Conservation (phyloP, 2,113 vertebrate species). For the Bothrops jararaca region DNA sequence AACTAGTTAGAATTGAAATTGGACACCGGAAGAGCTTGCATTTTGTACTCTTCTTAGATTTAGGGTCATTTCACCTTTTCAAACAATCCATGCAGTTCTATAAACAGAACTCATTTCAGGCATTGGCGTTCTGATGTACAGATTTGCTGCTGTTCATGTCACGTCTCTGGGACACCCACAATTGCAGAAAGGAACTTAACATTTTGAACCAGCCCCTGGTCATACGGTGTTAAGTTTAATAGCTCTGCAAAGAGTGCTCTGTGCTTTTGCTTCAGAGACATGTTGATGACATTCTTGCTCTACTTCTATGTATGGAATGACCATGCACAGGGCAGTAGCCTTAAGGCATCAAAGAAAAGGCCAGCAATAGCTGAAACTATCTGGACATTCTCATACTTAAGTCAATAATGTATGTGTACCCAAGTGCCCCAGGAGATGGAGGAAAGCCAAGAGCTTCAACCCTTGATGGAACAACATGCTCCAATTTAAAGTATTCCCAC, state of each 20-base stretch:
- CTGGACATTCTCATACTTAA: background rate
- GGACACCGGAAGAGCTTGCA: background rate
- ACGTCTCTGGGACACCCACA: background rate
- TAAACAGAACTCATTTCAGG: background rate
- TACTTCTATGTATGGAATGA: background rate
- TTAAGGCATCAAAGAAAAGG: background rate
- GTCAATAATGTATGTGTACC: background rate
- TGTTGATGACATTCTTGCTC: background rate
- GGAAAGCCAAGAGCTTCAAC: background rate
- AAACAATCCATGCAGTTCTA: background rate
- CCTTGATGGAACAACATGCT: background rate
- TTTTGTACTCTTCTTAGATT: background rate
- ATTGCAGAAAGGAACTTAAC: background rate
- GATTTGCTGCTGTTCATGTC: background rate
- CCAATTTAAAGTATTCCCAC: background rate
- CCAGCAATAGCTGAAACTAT: background rate
- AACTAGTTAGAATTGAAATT: slow-evolving; percentile 1
- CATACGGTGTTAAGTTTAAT: background rate
- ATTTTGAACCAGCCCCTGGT: background rate
- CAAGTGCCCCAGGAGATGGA: background rate
- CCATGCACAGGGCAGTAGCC: background rate
- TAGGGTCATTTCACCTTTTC: background rate
- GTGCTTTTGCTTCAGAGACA: background rate
- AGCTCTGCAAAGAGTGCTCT: background rate
- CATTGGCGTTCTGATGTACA: background rate